Conservation (phyloP, 2,113 vertebrate species). For the Ptilorrhoa leucosticta region DNA sequence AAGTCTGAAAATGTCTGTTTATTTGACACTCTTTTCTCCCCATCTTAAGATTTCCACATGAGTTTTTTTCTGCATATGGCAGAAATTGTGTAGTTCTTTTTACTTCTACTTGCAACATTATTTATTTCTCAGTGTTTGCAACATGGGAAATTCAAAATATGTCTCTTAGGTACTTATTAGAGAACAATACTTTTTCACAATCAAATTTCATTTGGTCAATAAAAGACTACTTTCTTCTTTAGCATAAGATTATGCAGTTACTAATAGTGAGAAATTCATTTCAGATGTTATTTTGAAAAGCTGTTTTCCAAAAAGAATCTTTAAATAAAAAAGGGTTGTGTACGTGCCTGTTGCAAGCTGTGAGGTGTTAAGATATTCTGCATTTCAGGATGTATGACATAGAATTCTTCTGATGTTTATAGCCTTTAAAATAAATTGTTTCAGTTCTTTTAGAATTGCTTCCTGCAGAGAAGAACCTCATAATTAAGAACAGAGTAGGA, state of each 20-base stretch:
- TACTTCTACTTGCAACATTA: background rate
- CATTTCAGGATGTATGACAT: background rate
- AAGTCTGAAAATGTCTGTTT: background rate
- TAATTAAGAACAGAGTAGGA: constrained; percentile 58
- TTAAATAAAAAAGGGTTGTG: background rate
- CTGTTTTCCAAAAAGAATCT: background rate
- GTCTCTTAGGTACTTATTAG: background rate
- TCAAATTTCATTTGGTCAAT: background rate
- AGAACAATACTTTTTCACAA: background rate
- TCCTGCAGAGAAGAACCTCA: constrained; percentile 48
- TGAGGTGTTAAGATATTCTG: background rate
- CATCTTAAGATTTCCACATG: background rate
- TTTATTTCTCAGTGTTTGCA: background rate
- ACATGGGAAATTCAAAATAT: background rate
- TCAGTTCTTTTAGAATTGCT: constrained; percentile 36
- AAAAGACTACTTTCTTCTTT: background rate
- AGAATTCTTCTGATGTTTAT: constrained; percentile 38
- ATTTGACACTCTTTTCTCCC: background rate
- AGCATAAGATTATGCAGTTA: background rate
- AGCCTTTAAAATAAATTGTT: constrained; percentile 61
- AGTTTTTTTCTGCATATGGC: background rate
- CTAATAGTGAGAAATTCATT: background rate
- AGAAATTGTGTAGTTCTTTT: background rate
- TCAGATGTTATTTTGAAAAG: background rate
- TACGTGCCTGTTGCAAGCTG: background rate